Base-by-base conservation (phyloP, 2,797 vertebrate species). In the Trematocara caparti region DNA sequence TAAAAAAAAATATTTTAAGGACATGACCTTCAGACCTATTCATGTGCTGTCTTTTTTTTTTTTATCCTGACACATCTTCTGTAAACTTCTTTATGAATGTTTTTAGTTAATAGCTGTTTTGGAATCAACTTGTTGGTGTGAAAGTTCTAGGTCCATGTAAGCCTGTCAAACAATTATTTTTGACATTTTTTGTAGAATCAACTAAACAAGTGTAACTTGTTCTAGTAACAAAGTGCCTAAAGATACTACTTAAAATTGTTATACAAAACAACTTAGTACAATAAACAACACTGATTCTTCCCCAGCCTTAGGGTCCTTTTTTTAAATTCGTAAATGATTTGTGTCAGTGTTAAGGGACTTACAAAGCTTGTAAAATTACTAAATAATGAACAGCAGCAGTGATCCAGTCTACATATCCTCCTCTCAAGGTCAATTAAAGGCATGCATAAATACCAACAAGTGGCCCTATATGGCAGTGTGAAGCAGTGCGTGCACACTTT, bases 371-470 rank as follows among this genome's bases (percentile, higher is more conserved):
- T 69, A 69, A 24, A 27, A 45, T 69, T 7, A 69, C 21, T 45
- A 2, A 30, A 69, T 27, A 45, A 30, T 30, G 21, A 47, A 69
- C 6, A 45, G 8, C 38, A 45, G 9, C 40, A 69, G 19, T 45
- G 4, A 69, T 45, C 2, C 64, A 30, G 40, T 10, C 64, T 17
- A 30, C 21, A 71, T 71, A 30, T 30, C 40, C 40, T 2, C 8
- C 64, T 71, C 21, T 71, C 40, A 47, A 71, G 24, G 64, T 71
- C 40, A 71, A 11, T 71, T 45, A 45, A n/a, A 71, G 9, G 64
- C 38, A 69, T 69, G 64, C 21, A 45, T 27, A 45, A 21, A 21
- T 8, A 27, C n/a, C 55, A 30, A 50, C 45, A 62, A 64, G 27
- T 30, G 9, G n/a, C 8, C 53, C 4, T 30, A 45, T 11, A 64